These are phyloP conservation scores for Scaptomyza graminum DNA, from an alignment of 1,140 invertebrate genomes.

Conservation along the genomic window DNA sequence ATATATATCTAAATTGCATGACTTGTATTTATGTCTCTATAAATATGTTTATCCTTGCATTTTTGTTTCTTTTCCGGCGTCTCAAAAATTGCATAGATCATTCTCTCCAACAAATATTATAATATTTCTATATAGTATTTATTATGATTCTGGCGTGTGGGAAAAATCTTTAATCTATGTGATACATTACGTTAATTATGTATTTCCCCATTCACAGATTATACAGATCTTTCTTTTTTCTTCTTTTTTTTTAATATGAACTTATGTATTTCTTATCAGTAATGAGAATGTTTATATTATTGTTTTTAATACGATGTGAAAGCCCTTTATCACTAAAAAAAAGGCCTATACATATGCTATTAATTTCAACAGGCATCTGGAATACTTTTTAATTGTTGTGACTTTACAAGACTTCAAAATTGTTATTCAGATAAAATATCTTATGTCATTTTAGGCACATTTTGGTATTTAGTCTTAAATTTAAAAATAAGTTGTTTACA, in stretches of 20 bases:
- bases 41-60: constrained; percentile 7
- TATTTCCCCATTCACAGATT: background rate
- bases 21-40: background rate
- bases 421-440: too few species aligned
- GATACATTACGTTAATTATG: background rate
- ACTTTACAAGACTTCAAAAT: too few species aligned
- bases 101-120: background rate
- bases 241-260: too few species aligned
- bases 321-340: background rate
- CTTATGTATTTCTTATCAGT: background rate
- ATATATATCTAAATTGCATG: background rate
- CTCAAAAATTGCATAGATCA: background rate
- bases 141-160: background rate
- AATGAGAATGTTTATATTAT: background rate
- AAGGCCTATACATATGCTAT: background rate
- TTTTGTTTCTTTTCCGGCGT: background rate
- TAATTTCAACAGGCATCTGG: too few species aligned
- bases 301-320: background rate
- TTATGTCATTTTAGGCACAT: too few species aligned
- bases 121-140: too few species aligned
- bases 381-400: too few species aligned
- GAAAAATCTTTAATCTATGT: background rate
- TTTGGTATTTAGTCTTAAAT: too few species aligned
- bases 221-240: too few species aligned
- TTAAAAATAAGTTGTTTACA: too few species aligned